phyloP scores from a whole-genome alignment of 1,140 invertebrate species.

The Pogonognathellus flavescens region DNA sequence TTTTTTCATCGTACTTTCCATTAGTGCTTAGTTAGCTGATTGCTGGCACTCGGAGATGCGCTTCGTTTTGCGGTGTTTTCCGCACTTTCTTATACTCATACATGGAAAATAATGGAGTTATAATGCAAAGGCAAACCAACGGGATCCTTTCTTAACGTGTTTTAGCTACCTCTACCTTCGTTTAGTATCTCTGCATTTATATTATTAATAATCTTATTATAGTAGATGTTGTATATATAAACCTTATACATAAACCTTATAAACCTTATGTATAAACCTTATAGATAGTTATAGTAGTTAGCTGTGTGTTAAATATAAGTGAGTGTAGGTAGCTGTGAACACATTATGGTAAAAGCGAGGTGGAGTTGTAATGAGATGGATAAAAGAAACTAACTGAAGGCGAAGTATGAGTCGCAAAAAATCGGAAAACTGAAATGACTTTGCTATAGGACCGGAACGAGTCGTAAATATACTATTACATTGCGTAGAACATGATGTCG shows the following conservation, averaged over 20 bases:
- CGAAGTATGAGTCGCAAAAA: not conserved
- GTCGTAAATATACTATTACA: conserved; percentile 27
- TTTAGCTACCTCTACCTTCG: too few species aligned
- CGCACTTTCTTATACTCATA: not conserved
- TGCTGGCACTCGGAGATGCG: conserved; percentile 34
- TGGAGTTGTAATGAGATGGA: not conserved
- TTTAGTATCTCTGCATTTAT: too few species aligned
- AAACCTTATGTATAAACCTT: too few species aligned
- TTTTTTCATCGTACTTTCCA: not conserved
- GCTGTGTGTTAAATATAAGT: too few species aligned
- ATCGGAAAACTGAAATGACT: conserved; percentile 18
- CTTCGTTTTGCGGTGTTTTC: conserved; percentile 12
- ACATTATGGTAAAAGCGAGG: too few species aligned
- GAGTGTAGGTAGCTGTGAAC: too few species aligned
- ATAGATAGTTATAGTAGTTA: too few species aligned
- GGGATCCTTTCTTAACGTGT: too few species aligned
- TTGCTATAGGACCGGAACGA: conserved; percentile 20
- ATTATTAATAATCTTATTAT: too few species aligned
- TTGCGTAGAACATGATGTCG: conserved; percentile 9
- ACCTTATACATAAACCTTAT: too few species aligned
- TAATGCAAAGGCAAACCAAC: too few species aligned
- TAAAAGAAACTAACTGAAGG: not conserved
- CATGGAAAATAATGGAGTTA: not conserved
- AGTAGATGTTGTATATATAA: too few species aligned
- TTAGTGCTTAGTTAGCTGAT: conserved; percentile 32